Conservation (phyloP, 2,888 invertebrate genomes). For the Pemphredon lugubris region DNA sequence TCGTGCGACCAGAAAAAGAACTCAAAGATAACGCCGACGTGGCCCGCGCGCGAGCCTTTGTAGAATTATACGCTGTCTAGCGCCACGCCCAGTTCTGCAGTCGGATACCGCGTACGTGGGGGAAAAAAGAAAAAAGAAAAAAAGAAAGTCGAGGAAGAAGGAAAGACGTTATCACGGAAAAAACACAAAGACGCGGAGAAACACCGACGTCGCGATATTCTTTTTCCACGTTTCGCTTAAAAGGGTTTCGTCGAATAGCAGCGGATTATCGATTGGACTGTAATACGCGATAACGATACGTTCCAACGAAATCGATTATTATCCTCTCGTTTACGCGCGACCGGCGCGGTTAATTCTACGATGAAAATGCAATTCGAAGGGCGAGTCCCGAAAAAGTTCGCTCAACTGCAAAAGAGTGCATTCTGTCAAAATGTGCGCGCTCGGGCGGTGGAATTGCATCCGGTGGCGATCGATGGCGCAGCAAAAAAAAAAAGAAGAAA, state of each 20-base stretch:
- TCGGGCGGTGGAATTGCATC: constrained; percentile 18
- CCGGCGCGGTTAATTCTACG: background rate
- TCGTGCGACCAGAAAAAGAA: constrained; percentile 1
- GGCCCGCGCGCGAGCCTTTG: constrained; percentile 11
- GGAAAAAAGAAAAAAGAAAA: too few relatives aligned
- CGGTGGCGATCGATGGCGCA: constrained; percentile 18
- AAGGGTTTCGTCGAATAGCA: too few relatives aligned
- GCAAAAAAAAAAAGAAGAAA: constrained; percentile 4
- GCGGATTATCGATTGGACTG: too few relatives aligned
- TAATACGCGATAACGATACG: too few relatives aligned
- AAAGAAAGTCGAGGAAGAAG: too few relatives aligned
- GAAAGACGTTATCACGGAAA: constrained; percentile 4
- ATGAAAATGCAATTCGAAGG: constrained; percentile 6
- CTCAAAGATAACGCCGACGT: constrained; percentile 30
- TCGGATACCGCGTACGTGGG: background rate
- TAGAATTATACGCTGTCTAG: constrained; percentile 27
- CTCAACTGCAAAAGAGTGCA: constrained; percentile 6
- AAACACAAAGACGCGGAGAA: background rate
- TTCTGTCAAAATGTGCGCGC: too few relatives aligned
- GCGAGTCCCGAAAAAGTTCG: constrained; percentile 1
- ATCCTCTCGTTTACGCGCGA: background rate
- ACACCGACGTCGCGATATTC: background rate
- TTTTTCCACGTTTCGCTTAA: too few relatives aligned
- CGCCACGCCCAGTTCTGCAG: constrained; percentile 47
- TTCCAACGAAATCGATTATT: too few relatives aligned